Percentiles rank a stretch among this genome's conserved stretches.
Evolutionary conservation across 2,888 invertebrate genomes (phyloP).

Genomic region (Anodontia alba): DNA sequence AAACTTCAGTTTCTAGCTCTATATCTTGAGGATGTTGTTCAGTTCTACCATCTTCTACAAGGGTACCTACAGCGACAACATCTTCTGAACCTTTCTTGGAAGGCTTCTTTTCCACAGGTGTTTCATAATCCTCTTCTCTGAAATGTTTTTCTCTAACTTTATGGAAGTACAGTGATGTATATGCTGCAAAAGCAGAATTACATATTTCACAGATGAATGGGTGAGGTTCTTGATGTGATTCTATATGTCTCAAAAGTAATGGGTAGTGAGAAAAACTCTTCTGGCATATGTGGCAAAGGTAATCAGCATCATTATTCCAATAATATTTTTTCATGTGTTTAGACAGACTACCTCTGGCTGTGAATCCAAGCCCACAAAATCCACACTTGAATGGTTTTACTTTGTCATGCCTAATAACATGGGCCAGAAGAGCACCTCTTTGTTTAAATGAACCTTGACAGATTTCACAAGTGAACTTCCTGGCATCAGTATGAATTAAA

Average conservation of each 20-base stretch:
- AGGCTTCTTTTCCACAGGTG: background rate
- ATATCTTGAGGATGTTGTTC: background rate
- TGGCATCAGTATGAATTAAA: constrained; percentile 38
- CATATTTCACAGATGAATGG: constrained; percentile 52
- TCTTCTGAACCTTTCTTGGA: background rate
- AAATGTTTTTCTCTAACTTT: constrained; percentile 53
- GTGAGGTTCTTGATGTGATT: constrained; percentile 48
- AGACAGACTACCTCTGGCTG: constrained; percentile 49
- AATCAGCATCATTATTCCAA: constrained; percentile 12
- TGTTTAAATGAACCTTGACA: constrained; percentile 48
- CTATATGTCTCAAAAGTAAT: constrained; percentile 48
- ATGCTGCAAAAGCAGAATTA: constrained; percentile 43
- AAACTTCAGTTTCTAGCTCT: background rate
- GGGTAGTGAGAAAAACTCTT: constrained; percentile 51
- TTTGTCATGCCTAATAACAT: constrained; percentile 51
- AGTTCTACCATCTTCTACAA: background rate
- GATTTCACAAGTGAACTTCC: constrained; percentile 42
- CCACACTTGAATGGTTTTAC: constrained; percentile 59
- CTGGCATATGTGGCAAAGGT: constrained; percentile 54
- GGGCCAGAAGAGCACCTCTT: constrained; percentile 56
- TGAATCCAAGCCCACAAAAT: constrained; percentile 51
- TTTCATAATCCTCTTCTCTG: constrained; percentile 22
- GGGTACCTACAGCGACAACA: background rate
- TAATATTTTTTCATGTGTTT: constrained; percentile 55
- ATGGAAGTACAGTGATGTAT: constrained; percentile 51